A percentile compares a stretch with the other conserved stretches of the same genome.
These are phyloP conservation scores for Caenorhabditis tropicalis DNA, from an alignment of 1,140 invertebrate species.

Conservation along the genomic window DNA sequence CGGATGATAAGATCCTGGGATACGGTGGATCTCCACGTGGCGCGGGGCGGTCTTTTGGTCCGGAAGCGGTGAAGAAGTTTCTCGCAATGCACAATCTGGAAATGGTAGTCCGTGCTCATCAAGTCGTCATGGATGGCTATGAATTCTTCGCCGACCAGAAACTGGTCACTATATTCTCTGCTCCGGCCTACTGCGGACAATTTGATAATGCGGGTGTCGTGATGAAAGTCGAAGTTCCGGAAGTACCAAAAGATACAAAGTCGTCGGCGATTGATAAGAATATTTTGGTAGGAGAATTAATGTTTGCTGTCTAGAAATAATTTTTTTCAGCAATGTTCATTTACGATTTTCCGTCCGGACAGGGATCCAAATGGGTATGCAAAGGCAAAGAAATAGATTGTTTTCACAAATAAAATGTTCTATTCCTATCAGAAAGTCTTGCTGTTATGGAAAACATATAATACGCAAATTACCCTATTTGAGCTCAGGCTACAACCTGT, in stretches of 20 bases:
- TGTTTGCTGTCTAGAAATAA: background rate
- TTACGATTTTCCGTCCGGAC: background rate
- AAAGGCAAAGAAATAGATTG: too few species aligned
- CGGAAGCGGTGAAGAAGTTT: conserved; percentile 58
- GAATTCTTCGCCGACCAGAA: conserved; percentile 74
- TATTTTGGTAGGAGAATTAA: background rate
- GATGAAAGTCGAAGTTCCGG: conserved; percentile 55
- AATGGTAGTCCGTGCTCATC: conserved; percentile 62
- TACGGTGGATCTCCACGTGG: conserved; percentile 82
- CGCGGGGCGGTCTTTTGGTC: conserved; percentile 62
- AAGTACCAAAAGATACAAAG: too few species aligned
- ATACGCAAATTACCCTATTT: too few species aligned
- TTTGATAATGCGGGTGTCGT: conserved; percentile 65
- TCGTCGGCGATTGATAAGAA: too few species aligned
- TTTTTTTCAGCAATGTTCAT: background rate
- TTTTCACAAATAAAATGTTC: too few species aligned
- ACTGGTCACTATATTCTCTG: conserved; percentile 64
- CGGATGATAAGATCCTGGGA: conserved; percentile 87
- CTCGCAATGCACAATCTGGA: conserved; percentile 53
- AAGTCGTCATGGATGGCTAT: conserved; percentile 76
- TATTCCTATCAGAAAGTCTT: too few species aligned
- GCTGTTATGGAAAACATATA: too few species aligned
- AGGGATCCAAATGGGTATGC: too few species aligned
- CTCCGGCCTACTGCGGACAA: conserved; percentile 64
- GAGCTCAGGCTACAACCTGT: too few species aligned